Conservation (phyloP, 2,797 vertebrate species). For the Lacerta agilis region DNA sequence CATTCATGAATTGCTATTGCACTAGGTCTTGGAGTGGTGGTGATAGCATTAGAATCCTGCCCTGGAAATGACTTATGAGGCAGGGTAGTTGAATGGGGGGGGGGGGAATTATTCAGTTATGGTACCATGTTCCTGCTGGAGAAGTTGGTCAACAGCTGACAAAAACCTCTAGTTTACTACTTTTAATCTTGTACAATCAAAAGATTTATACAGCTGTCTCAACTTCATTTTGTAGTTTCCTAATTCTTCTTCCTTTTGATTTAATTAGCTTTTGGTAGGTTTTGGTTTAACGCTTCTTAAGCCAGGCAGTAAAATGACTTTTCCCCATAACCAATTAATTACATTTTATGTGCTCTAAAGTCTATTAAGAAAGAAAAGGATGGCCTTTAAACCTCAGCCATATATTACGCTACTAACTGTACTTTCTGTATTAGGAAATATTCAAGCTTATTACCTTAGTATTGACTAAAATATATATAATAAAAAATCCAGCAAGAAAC, state of each 20-base stretch:
- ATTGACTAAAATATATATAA: no score
- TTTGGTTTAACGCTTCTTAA: slow-evolving; percentile 30
- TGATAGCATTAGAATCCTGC: neutral
- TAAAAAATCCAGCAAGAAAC: neutral
- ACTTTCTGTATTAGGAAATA: neutral
- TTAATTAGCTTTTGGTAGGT: slow-evolving; percentile 27
- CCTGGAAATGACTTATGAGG: neutral
- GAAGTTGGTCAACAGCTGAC: no score
- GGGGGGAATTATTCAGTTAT: neutral
- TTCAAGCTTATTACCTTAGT: accelerated
- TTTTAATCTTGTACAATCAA: neutral
- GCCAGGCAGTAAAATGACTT: neutral
- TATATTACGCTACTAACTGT: slow-evolving; percentile 11
- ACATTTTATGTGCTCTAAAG: slow-evolving; percentile 23
- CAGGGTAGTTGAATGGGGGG: neutral
- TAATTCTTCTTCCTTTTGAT: slow-evolving; percentile 13
- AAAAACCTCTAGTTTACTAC: neutral
- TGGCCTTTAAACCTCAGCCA: neutral
- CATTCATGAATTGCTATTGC: neutral
- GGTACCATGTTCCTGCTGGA: neutral
- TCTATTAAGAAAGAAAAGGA: slow-evolving; percentile 17
- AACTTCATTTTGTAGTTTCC: neutral
- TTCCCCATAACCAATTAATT: slow-evolving; percentile 15
- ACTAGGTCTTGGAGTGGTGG: neutral
- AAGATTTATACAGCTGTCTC: neutral